phyloP scores from a whole-genome alignment of 2,888 invertebrate genomes.

The Dorcus parallelipipedus region DNA sequence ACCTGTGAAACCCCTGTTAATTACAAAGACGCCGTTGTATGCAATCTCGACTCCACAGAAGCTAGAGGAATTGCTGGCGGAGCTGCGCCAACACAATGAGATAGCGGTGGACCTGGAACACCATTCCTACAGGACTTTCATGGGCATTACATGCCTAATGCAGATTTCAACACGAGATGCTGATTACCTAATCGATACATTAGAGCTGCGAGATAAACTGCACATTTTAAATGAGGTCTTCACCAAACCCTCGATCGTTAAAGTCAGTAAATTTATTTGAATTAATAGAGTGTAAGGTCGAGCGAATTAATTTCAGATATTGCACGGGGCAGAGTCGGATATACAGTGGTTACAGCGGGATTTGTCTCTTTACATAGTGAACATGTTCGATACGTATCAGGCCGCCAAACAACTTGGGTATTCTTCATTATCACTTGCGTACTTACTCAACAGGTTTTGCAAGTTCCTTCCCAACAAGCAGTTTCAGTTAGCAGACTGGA shows the following conservation, averaged over 20 bases:
- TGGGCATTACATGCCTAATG: conserved; percentile 92
- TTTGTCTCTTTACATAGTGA: conserved; percentile 90
- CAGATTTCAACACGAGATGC: conserved; percentile 81
- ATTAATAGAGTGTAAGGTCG: not conserved
- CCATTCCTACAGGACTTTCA: conserved; percentile 87
- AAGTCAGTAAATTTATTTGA: conserved; percentile 56
- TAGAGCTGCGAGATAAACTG: conserved; percentile 78
- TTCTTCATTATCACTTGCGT: conserved; percentile 70
- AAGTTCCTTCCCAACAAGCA: conserved; percentile 79
- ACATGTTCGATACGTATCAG: conserved; percentile 94
- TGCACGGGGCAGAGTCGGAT: conserved; percentile 89
- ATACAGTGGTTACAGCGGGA: conserved; percentile 94
- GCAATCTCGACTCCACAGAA: conserved; percentile 65
- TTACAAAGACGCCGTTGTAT: conserved; percentile 65
- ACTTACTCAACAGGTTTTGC: conserved; percentile 77
- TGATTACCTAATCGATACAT: conserved; percentile 89
- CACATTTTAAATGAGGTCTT: conserved; percentile 83
- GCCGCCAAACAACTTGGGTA: conserved; percentile 75
- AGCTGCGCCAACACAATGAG: conserved; percentile 64
- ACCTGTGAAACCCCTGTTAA: conserved; percentile 45
- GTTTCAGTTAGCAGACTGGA: conserved; percentile 94
- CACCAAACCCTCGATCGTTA: conserved; percentile 83
- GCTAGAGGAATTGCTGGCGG: conserved; percentile 62
- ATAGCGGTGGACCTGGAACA: conserved; percentile 92
- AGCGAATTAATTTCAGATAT: conserved; percentile 56